Percentiles rank a stretch among this genome's conserved stretches.
Conservation (phyloP, 1,140 invertebrate species). For the Magallana ariakensis region DNA sequence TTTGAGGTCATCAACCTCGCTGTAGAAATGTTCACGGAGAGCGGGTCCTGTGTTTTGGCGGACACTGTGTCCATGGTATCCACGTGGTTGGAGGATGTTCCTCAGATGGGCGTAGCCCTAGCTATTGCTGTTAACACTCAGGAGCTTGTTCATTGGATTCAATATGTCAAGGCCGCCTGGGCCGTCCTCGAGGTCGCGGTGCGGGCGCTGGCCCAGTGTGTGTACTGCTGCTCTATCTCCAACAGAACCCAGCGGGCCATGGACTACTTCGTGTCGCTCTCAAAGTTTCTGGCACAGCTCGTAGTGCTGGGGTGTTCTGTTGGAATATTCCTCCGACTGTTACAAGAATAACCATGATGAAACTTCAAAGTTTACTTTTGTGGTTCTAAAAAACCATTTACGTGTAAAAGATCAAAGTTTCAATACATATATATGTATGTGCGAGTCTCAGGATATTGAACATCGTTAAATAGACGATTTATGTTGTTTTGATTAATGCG, state of each 20-base stretch:
- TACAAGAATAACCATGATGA: conserved; percentile 76
- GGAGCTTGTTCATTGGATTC: neutral
- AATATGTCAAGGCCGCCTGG: conserved; percentile 7
- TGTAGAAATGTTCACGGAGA: neutral
- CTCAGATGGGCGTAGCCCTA: neutral
- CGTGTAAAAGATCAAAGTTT: no score
- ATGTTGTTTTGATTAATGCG: no score
- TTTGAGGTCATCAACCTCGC: conserved; percentile 5
- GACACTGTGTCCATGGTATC: conserved; percentile 13
- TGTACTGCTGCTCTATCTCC: neutral
- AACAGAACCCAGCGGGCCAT: neutral
- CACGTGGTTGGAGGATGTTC: conserved; percentile 1
- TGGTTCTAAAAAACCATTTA: no score
- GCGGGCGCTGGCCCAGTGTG: neutral
- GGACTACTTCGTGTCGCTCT: neutral
- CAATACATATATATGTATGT: no score
- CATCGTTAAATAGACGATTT: no score
- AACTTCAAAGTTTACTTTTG: no score
- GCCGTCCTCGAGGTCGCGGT: neutral
- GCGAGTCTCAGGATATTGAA: no score
- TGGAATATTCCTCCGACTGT: conserved; percentile 44
- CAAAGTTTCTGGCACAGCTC: conserved; percentile 41
- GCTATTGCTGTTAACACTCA: neutral
- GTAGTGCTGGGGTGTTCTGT: conserved; percentile 53
- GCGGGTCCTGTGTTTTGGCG: neutral